Evolutionary conservation across 2,113 vertebrate species (phyloP), one percentile per base, ranked within the genome.

Genomic region (Enhydra lutris): DNA sequence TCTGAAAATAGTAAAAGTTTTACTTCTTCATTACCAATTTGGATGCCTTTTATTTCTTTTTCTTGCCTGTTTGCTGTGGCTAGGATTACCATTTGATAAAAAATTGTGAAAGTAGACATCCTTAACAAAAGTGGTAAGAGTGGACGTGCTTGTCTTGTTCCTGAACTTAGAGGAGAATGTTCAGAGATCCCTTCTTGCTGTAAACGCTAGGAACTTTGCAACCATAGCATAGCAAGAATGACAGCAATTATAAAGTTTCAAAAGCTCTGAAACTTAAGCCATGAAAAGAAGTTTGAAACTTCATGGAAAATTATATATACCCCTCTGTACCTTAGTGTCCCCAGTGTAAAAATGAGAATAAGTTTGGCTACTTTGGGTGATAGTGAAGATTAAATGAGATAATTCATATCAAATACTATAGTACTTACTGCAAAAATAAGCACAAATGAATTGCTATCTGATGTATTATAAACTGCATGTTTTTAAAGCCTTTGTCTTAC

Each of bases 201-300:
- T 85, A 94, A 91, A 78, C 59, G 71, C 29, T 31, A 36, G 86
- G n/a, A 73, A 89, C n/a, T 71, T 88, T 71, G 21, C 15, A 94
- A 95, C 6, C 29, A 74, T 13, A 95, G 45, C 63, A 83, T 57
- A 92, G 50, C n/a, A 67, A 76, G 93, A 89, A 89, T 86, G 34
- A 63, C 36, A 93, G 20, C 29, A 45, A 87, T 86, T 80, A 52
- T 39, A 69, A 36, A 39, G 87, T 95, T 93, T 69, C 18, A 78
- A 84, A 89, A 94, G 26, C 36, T 67, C 63, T 84, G 26, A 93
- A 97, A 97, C 81, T 94, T 87, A 93, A 82, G 10, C 45, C 74
- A 55, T 67, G 39, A n/a, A 86, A 95, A 73, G 4, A 76, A 79
- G 3, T 93, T 89, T 57, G 9, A 69, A 97, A n/a, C 20, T 52